A percentile compares a stretch with the other conserved stretches of the same genome.
Conservation (phyloP, 1,140 invertebrate species). For the Drosophila athabasca region DNA sequence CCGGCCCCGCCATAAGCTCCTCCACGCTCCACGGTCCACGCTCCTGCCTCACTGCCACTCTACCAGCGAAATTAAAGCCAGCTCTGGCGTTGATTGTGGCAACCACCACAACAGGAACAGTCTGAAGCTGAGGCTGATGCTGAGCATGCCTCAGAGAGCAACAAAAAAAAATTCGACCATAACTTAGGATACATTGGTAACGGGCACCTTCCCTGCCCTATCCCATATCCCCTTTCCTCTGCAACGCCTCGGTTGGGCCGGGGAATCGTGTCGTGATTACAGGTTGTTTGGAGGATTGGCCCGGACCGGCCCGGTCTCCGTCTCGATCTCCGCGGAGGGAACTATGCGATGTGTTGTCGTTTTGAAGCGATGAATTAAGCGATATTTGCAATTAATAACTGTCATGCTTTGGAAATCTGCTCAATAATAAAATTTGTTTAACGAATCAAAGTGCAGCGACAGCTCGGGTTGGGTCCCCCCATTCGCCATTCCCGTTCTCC, state of each 20-base stretch:
- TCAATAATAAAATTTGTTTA: slow-evolving; percentile 81
- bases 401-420: slow-evolving; percentile 79
- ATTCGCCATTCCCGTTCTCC: not conserved
- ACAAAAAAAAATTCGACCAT: slow-evolving; percentile 18
- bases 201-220: not conserved
- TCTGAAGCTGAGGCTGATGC: too few species aligned
- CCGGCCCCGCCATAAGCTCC: slow-evolving; percentile 10
- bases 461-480: not conserved
- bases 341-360: slow-evolving; percentile 78
- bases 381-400: slow-evolving; percentile 83
- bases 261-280: slow-evolving; percentile 73
- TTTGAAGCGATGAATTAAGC: slow-evolving; percentile 83
- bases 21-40: not conserved
- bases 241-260: too few species aligned
- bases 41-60: not conserved
- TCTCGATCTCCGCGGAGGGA: slow-evolving; percentile 6
- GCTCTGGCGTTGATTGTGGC: too few species aligned
- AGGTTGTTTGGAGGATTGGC: slow-evolving; percentile 73
- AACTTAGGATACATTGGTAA: slow-evolving; percentile 29
- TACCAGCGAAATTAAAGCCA: slow-evolving; percentile 52
- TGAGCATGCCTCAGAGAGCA: not conserved
- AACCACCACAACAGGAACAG: too few species aligned
- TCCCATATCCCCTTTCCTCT: slow-evolving; percentile 29
- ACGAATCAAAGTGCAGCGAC: slow-evolving; percentile 67
- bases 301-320: not conserved